phyloP scores from a whole-genome alignment of 2,113 vertebrate genomes.

The Meriones unguiculatus region DNA sequence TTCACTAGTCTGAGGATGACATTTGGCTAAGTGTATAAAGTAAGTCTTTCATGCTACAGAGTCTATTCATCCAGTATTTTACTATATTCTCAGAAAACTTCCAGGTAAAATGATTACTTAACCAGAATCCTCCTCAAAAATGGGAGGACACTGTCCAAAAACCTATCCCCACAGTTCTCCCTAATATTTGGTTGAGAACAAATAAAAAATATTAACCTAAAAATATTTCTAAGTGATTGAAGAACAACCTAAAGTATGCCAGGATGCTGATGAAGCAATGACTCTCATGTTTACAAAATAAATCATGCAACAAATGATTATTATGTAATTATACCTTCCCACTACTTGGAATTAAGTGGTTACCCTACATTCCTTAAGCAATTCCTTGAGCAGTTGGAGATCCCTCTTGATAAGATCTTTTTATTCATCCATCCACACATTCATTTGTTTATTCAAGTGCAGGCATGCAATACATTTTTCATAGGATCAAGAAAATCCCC shows the following conservation, averaged over 20 bases:
- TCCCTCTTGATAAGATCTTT: neutral
- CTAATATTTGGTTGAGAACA: neutral
- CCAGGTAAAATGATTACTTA: neutral
- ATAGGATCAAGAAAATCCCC: neutral
- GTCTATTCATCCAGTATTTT: slow-evolving; percentile 44
- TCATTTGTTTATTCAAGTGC: neutral
- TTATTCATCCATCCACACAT: neutral
- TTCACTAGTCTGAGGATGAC: neutral
- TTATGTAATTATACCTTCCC: neutral
- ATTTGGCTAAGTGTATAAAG: slow-evolving; percentile 2
- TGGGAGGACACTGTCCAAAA: neutral
- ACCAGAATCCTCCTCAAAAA: neutral
- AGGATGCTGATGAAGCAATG: neutral
- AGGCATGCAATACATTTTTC: neutral
- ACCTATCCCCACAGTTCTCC: neutral
- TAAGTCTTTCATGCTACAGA: neutral
- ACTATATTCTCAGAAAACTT: slow-evolving; percentile 50
- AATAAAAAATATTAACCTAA: slow-evolving; percentile 30
- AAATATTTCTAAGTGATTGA: neutral
- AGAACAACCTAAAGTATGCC: neutral
- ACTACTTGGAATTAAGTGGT: neutral
- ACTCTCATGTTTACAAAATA: neutral
- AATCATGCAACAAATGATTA: neutral
- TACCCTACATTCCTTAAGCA: neutral
- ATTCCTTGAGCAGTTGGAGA: neutral